Evolutionary conservation across 2,113 vertebrate genomes (phyloP), one percentile per base, ranked within the genome.

Genomic region (Alethe diademata): DNA sequence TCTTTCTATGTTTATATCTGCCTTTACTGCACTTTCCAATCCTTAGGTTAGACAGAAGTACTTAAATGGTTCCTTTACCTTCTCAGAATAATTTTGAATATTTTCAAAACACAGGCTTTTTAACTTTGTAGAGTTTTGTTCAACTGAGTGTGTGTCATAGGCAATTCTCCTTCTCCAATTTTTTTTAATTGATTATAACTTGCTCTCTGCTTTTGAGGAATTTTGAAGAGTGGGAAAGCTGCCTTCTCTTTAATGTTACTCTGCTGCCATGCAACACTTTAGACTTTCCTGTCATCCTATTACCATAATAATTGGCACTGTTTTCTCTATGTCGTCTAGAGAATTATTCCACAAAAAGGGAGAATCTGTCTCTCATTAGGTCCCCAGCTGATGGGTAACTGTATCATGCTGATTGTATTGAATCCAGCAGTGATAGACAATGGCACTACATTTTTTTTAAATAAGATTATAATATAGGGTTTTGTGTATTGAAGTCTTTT

Each of bases 321-420:
- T 71, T 96, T 94, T 79, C 83, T 86, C 11, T 33, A 9, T 73
- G 61, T 91, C 92, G 43, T 90, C 81, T 92, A 31, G 47, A 86
- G 43, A 58, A 79, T 83, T 82, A 72, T 76, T 85, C 20, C 51
- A 60, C 45, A 61, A 60, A 62, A 75, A 88, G 36, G 25, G 47
- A 60, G 42, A 74, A 53, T 43, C 62, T 90, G 51, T 18, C 43
- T 82, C 85, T 94, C 75, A 64, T 86, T 78, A 83, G 17, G 47
- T 76, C 36, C 19, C 43, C 56, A 70, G 66, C 12, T 90, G 81
- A 91, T 82, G 71, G 66, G 51, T 85, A 47, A 24, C 35, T 85
- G 8, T 69, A 28, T 35, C 62, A 31, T 86, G 74, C 48, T 73
- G 73, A 57, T 89, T 75, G n/a, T 72, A 38, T 23, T 67, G 70